phyloP scores from a whole-genome alignment of 2,113 vertebrate species.

The Osmerus mordax region DNA sequence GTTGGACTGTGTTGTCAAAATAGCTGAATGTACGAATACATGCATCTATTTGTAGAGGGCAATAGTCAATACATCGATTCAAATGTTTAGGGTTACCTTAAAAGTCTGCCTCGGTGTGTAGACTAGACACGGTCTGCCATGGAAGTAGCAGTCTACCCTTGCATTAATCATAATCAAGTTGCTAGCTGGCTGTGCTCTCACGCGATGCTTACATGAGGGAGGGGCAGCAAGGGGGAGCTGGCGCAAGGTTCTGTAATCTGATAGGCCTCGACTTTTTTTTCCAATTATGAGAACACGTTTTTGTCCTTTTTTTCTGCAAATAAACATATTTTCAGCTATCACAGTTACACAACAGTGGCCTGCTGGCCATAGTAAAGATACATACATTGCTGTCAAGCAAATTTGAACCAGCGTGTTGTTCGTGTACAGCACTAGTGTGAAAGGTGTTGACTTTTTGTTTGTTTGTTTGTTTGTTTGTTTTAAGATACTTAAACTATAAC shows the following conservation, averaged over 20 bases:
- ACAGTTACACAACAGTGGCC: conserved; percentile 47
- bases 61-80: not conserved
- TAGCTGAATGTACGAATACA: too few relatives aligned
- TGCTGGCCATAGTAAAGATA: too few relatives aligned
- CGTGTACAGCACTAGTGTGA: too few relatives aligned
- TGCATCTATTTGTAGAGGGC: too few relatives aligned
- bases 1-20: too few relatives aligned
- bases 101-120: conserved; percentile 32
- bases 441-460: too few relatives aligned
- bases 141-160: conserved; percentile 54
- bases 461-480: too few relatives aligned
- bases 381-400: too few relatives aligned
- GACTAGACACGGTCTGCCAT: conserved; percentile 37
- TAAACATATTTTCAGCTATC: conserved; percentile 70
- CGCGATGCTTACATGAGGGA: conserved; percentile 73
- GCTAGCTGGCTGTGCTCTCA: conserved; percentile 67
- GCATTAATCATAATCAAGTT: conserved; percentile 76
- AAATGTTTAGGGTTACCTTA: conserved; percentile 25
- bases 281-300: conserved; percentile 34
- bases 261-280: conserved; percentile 50
- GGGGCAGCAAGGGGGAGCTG: conserved; percentile 59
- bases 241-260: conserved; percentile 67
- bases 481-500: too few relatives aligned
- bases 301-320: conserved; percentile 49
- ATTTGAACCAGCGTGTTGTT: too few relatives aligned